phyloP scores from a whole-genome alignment of 2,797 vertebrate genomes.

The Selene dorsalis region DNA sequence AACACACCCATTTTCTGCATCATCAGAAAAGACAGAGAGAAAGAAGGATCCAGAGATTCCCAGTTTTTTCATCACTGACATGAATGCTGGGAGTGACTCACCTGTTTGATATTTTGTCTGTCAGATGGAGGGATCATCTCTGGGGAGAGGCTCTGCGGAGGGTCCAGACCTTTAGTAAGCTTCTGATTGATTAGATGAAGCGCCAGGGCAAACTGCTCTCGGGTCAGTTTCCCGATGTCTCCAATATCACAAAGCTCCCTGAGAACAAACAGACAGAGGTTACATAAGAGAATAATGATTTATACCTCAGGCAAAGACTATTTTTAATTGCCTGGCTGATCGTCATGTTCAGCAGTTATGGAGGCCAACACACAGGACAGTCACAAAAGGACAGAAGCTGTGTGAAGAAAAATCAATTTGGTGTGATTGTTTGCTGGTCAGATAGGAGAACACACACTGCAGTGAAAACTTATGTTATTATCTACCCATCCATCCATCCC shows the following conservation, averaged over 20 bases:
- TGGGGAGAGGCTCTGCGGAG: slow-evolving; percentile 90
- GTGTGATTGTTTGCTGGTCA: slow-evolving; percentile 12
- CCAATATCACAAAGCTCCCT: slow-evolving; percentile 98
- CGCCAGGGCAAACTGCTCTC: slow-evolving; percentile 97
- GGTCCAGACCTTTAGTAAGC: slow-evolving; percentile 92
- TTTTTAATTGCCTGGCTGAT: slow-evolving; percentile 44
- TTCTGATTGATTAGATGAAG: slow-evolving; percentile 97
- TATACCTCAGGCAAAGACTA: slow-evolving; percentile 61
- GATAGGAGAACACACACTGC: slow-evolving; percentile 2
- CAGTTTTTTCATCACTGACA: neutral
- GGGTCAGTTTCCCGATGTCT: slow-evolving; percentile 93
- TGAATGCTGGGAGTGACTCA: slow-evolving; percentile 34
- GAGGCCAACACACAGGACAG: slow-evolving; percentile 34
- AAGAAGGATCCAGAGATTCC: neutral
- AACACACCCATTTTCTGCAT: neutral
- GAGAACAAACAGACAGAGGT: slow-evolving; percentile 50
- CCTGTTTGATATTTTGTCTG: slow-evolving; percentile 85
- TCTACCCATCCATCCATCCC: neutral
- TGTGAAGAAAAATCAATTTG: slow-evolving; percentile 61
- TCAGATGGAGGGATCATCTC: slow-evolving; percentile 98
- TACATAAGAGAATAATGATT: slow-evolving; percentile 66
- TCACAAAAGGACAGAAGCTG: slow-evolving; percentile 20
- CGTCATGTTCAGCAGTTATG: slow-evolving; percentile 31
- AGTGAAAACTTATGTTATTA: neutral
- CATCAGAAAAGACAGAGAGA: neutral